These are phyloP conservation scores for Brachyptera risi DNA, from an alignment of 2,888 invertebrate species.

Conservation along the genomic window DNA sequence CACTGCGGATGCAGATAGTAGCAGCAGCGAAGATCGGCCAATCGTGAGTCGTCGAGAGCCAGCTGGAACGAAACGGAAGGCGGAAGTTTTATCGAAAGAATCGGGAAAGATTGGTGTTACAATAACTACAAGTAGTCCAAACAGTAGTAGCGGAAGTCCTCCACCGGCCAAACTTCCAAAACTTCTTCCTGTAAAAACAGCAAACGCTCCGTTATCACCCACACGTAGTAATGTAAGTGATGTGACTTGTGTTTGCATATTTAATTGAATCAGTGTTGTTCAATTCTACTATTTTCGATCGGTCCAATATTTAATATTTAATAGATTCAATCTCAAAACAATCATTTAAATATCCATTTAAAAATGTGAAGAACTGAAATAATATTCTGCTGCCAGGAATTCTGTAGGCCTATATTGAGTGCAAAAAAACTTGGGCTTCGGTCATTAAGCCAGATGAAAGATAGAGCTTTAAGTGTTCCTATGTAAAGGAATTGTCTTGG, in stretches of 20 bases:
- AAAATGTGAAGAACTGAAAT: too few species aligned
- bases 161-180: slow-evolving; percentile 49
- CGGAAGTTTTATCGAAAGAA: slow-evolving; percentile 79
- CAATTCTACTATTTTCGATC: too few species aligned
- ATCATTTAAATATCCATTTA: too few species aligned
- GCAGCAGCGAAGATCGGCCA: slow-evolving; percentile 58
- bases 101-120: slow-evolving; percentile 89
- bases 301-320: too few species aligned
- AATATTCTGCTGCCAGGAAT: too few species aligned
- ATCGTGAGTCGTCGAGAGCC: slow-evolving; percentile 50
- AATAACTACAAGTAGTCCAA: slow-evolving; percentile 67
- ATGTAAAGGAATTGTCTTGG: too few species aligned
- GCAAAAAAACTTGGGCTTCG: too few species aligned
- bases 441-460: too few species aligned
- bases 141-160: slow-evolving; percentile 48
- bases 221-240: slow-evolving; percentile 29
- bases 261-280: too few species aligned
- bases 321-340: too few species aligned
- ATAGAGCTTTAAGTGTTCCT: too few species aligned
- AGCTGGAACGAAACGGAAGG: slow-evolving; percentile 70
- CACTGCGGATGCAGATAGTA: slow-evolving; percentile 44
- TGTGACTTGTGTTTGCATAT: neutral
- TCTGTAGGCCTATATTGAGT: too few species aligned
- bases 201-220: slow-evolving; percentile 36
- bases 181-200: slow-evolving; percentile 40